Conservation (phyloP, 2,113 vertebrate species). For the Lepidothrix coronata region DNA sequence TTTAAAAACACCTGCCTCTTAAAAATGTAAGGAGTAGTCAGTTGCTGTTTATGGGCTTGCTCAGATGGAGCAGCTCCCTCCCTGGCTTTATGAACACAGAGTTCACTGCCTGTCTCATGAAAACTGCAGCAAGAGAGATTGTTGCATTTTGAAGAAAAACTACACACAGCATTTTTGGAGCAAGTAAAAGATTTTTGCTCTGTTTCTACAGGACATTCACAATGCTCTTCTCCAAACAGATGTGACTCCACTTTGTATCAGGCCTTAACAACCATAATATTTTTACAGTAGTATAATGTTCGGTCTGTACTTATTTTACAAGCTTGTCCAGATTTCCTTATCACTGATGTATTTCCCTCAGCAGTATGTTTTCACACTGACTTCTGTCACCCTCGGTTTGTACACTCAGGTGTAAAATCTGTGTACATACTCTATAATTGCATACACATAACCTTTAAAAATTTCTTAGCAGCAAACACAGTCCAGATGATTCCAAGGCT, state of each 20-base stretch:
- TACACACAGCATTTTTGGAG: neutral
- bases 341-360: neutral
- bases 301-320: neutral
- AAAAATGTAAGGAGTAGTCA: neutral
- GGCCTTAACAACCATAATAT: neutral
- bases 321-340: neutral
- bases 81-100: neutral
- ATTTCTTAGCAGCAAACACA: neutral
- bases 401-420: neutral
- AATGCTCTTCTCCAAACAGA: neutral
- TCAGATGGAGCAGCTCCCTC: neutral
- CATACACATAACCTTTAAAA: neutral
- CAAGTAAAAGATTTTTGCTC: neutral
- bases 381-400: neutral
- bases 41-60: neutral
- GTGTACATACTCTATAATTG: neutral
- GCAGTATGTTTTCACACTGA: neutral
- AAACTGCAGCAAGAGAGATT: neutral
- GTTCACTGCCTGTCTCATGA: neutral
- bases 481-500: neutral
- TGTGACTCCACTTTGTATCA: neutral
- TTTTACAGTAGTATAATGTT: neutral
- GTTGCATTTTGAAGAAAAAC: neutral
- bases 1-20: neutral
- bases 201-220: neutral